These are phyloP conservation scores for Drosophila hydei DNA, from an alignment of 1,140 invertebrate species.

Conservation along the genomic window DNA sequence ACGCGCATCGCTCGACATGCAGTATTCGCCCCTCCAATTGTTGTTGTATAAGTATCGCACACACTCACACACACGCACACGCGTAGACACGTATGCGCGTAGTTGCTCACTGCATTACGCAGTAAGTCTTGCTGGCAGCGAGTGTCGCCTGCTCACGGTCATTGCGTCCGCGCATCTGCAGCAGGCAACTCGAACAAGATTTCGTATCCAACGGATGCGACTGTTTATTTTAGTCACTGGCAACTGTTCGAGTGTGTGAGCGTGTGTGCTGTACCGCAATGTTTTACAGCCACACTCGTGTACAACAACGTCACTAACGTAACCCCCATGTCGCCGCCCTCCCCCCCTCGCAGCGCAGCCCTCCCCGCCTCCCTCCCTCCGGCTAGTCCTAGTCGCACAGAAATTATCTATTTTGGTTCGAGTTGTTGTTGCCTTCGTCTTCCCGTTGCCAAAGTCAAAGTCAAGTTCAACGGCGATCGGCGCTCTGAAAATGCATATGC, in stretches of 20 bases:
- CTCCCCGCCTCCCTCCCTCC: neutral
- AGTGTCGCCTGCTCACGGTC: constrained; percentile 74
- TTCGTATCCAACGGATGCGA: constrained; percentile 69
- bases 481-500: constrained; percentile 1
- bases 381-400: constrained; percentile 26
- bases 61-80: constrained; percentile 12
- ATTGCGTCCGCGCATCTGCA: constrained; percentile 54
- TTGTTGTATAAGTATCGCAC: constrained; percentile 38
- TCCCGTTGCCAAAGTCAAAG: constrained; percentile 56
- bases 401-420: constrained; percentile 40
- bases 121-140: constrained; percentile 20
- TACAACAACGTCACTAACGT: constrained; percentile 31
- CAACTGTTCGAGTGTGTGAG: constrained; percentile 18
- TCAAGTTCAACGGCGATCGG: constrained; percentile 72
- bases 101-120: constrained; percentile 9
- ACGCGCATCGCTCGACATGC: constrained; percentile 37
- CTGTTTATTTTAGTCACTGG: constrained; percentile 74
- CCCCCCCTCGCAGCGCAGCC: neutral
- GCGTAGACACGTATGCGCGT: neutral
- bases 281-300: constrained; percentile 44
- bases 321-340: constrained; percentile 3
- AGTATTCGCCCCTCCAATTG: constrained; percentile 2
- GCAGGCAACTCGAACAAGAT: constrained; percentile 13
- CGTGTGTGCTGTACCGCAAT: constrained; percentile 48
- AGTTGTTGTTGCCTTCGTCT: neutral